Base-by-base conservation (phyloP, 1,140 invertebrate genomes). In the Zaprionus kolodkinae region DNA sequence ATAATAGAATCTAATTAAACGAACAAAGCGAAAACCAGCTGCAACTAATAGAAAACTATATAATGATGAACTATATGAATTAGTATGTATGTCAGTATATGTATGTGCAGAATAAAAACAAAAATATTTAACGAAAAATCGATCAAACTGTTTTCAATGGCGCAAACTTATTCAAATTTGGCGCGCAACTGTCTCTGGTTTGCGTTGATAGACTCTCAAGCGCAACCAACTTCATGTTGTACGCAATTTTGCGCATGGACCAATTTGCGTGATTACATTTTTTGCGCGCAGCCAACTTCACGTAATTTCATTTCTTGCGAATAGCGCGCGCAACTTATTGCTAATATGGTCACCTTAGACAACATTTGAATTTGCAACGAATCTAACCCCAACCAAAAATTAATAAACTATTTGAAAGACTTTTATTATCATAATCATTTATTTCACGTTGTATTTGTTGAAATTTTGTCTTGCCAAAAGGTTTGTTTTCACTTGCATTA, bases 81-180 rank as follows among this genome's bases (percentile, higher is more conserved):
- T 88, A 88, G 81, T 88, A 80, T 81, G 86, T 88, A 87, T 76
- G 67, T 72, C 43, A 77, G 67, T 86, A 86, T 70, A 71, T 88
- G 74, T 68, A 88, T 89, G 78, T 88, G 86, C 85, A 88, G 55
- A 90, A 89, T 86, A 80, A 89, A 87, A 84, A 78, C 54, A 36
- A 76, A 83, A 85, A 63, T 56, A 45, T 50, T 55, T 60, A 36
- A 48, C 9, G 17, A 59, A 50, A 50, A 50, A 12, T 25, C 45
- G 3, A 50, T 25, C 10, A 25, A 21, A 10, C 3, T 50, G 17
- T 25, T 25, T 15, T 9, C 6, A 1, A 9, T 43, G 0, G 7
- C 0, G 3, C 1, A 17, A 15, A n/a, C 7, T 3, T 3, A 45
- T 15, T 50, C 5, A 25, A 50, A 25, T 17, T 12, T 33, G 13